These are phyloP conservation scores for Apantesis nais DNA, from an alignment of 2,888 invertebrate species.

Conservation along the genomic window DNA sequence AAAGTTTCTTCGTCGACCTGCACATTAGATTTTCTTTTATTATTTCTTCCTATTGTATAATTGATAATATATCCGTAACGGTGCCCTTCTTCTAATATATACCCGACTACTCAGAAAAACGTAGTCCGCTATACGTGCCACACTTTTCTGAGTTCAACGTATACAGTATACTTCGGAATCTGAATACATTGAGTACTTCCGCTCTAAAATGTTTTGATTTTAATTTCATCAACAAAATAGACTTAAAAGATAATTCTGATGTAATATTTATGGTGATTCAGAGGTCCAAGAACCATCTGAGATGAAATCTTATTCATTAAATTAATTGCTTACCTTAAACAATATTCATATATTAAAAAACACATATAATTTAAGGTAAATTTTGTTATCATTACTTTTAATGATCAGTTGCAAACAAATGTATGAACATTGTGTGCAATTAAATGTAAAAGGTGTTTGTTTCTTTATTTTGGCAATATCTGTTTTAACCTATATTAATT, in stretches of 20 bases:
- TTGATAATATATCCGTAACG: too few relatives aligned
- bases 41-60: too few relatives aligned
- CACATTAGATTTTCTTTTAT: too few relatives aligned
- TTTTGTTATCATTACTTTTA: slow-evolving; percentile 16
- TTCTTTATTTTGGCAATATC: background rate
- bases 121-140: too few relatives aligned
- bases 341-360: slow-evolving; percentile 12
- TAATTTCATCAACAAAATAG: background rate
- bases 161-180: too few relatives aligned
- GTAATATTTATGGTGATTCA: background rate
- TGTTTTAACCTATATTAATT: background rate
- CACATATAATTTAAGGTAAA: slow-evolving; percentile 12
- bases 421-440: slow-evolving; percentile 11
- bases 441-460: slow-evolving; percentile 24
- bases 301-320: slow-evolving; percentile 9
- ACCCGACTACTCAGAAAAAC: too few relatives aligned
- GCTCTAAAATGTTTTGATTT: background rate
- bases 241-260: slow-evolving; percentile 2
- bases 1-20: too few relatives aligned
- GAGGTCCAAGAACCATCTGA: background rate
- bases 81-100: too few relatives aligned
- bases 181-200: background rate
- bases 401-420: slow-evolving; percentile 12
- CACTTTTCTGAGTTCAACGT: too few relatives aligned
- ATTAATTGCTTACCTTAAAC: slow-evolving; percentile 17